These are phyloP conservation scores for Parapsyche elsis DNA, from an alignment of 1,140 invertebrate genomes.

Conservation along the genomic window DNA sequence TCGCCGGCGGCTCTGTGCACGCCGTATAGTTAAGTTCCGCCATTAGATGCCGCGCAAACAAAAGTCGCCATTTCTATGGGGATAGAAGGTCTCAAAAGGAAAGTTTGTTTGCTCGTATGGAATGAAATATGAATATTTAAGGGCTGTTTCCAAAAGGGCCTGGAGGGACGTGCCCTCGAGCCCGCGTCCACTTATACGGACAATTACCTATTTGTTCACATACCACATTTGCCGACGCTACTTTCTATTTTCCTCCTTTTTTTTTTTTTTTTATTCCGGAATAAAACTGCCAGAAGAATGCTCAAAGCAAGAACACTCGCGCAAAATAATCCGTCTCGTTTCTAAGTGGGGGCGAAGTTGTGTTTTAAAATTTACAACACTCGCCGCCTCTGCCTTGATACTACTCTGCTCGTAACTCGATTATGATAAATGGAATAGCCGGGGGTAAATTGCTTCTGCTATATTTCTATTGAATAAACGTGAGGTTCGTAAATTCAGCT, in stretches of 20 bases:
- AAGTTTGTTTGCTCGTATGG: conserved; percentile 49
- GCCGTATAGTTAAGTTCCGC: conserved; percentile 8
- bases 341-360: background rate
- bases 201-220: conserved; percentile 45
- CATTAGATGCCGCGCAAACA: conserved; percentile 43
- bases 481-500: conserved; percentile 17
- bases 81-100: conserved; percentile 40
- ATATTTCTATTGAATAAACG: conserved; percentile 16
- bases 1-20: background rate
- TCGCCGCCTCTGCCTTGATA: background rate
- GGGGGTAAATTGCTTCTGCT: conserved; percentile 24
- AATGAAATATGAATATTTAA: conserved; percentile 55
- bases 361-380: too few relatives aligned
- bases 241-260: background rate
- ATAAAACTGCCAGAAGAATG: too few relatives aligned
- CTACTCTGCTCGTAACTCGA: conserved; percentile 15
- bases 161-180: conserved; percentile 24
- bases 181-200: conserved; percentile 6
- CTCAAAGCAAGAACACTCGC: background rate
- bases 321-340: background rate
- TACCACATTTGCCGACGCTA: conserved; percentile 31
- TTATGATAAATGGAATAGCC: conserved; percentile 31
- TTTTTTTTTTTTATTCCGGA: too few relatives aligned
- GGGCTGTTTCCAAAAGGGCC: conserved; percentile 39
- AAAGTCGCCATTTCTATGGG: conserved; percentile 51